These are phyloP conservation scores for Globodera rostochiensis DNA, from an alignment of 1,140 invertebrate species.

Conservation along the genomic window DNA sequence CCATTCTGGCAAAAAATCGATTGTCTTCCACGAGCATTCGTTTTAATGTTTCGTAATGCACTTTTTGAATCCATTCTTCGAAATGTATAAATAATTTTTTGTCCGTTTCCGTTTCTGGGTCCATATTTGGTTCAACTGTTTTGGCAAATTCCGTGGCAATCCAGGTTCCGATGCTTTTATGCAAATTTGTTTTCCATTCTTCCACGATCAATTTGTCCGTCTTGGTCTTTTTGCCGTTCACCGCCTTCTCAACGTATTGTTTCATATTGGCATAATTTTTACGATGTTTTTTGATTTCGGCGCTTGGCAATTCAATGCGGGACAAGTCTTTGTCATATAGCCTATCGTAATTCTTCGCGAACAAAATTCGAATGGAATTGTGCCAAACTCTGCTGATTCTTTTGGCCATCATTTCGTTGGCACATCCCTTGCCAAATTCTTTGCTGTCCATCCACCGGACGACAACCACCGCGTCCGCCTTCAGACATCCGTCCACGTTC, in stretches of 20 bases:
- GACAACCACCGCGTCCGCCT: neutral
- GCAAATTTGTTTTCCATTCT: neutral
- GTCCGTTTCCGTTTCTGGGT: neutral
- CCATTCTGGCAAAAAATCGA: neutral
- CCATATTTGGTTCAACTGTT: neutral
- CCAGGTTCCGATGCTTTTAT: neutral
- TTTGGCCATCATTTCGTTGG: neutral
- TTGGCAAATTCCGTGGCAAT: neutral
- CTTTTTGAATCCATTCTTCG: neutral
- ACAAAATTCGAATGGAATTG: neutral
- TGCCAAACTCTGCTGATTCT: neutral
- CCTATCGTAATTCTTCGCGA: neutral
- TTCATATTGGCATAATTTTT: neutral
- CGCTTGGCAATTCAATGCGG: neutral
- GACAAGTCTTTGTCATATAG: neutral
- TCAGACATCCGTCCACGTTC: neutral
- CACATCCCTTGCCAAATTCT: neutral
- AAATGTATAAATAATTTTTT: neutral
- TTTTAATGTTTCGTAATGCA: neutral
- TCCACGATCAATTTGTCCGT: neutral
- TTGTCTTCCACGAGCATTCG: neutral
- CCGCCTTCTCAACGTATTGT: neutral
- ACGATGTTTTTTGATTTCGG: neutral
- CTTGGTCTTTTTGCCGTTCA: neutral
- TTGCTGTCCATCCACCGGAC: neutral